phyloP scores from a whole-genome alignment of 2,888 invertebrate species.

The Pantelozetes paolii region DNA sequence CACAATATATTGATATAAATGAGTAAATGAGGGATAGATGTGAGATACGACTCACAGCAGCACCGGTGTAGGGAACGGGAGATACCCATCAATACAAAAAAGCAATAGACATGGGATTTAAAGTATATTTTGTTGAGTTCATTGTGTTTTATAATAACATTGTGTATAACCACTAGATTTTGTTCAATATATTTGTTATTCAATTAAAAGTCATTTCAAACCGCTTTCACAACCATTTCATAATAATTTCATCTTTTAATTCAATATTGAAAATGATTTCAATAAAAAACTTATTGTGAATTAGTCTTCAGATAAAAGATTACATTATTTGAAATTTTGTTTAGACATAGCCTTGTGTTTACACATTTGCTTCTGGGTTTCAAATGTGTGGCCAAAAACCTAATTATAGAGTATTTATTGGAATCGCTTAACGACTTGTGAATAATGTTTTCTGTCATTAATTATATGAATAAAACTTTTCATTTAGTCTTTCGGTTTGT shows the following conservation, averaged over 20 bases:
- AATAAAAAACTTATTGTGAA: neutral
- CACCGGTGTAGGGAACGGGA: neutral
- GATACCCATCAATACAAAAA: neutral
- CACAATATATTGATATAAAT: neutral
- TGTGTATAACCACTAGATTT: neutral
- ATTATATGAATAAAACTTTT: slow-evolving; percentile 8
- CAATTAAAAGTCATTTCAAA: neutral
- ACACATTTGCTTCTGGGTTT: neutral
- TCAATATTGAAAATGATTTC: neutral
- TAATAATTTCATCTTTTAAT: neutral
- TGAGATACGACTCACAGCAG: too few relatives aligned
- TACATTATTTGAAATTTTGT: neutral
- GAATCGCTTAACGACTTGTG: neutral
- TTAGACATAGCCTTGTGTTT: neutral
- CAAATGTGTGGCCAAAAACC: neutral
- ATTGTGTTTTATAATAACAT: neutral
- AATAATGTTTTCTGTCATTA: slow-evolving; percentile 19
- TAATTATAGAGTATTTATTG: neutral
- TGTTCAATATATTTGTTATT: neutral
- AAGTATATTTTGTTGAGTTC: neutral
- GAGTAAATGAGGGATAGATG: neutral
- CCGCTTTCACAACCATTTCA: neutral
- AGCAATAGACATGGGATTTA: slow-evolving; percentile 8
- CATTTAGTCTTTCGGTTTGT: neutral
- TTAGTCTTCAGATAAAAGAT: neutral